A percentile compares a stretch with the other conserved stretches of the same genome.
phyloP scores from a whole-genome alignment of 2,797 vertebrate species.

The Trachops cirrhosus region DNA sequence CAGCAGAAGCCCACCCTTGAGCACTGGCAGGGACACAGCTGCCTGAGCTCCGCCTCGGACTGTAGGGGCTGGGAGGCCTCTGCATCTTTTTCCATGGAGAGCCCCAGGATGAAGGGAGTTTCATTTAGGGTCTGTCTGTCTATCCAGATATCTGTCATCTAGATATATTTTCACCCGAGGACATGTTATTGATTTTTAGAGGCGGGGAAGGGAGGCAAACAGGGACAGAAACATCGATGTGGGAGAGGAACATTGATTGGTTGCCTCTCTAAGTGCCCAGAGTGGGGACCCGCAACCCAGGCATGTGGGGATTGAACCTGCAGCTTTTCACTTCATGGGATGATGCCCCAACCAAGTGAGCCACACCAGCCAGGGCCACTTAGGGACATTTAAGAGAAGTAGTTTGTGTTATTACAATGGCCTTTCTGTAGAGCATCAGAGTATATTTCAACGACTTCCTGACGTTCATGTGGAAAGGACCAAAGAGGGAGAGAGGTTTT shows the following conservation, averaged over 20 bases:
- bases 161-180: background rate
- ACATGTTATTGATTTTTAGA: background rate
- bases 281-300: background rate
- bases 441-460: background rate
- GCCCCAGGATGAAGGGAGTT: background rate
- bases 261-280: background rate
- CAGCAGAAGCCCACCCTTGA: background rate
- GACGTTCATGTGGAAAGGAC: background rate
- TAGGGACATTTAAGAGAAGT: background rate
- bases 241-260: background rate
- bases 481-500: constrained; percentile 48
- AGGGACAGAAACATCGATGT: background rate
- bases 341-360: background rate
- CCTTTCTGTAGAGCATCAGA: background rate
- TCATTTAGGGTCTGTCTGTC: background rate
- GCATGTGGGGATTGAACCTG: background rate
- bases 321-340: background rate
- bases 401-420: background rate
- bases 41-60: background rate
- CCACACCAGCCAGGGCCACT: no score
- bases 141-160: no score
- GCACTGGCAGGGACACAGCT: background rate
- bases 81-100: background rate
- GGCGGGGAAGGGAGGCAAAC: background rate
- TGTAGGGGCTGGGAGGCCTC: background rate